Conservation (phyloP, 2,888 invertebrate species). For the Bimastos eiseni region DNA sequence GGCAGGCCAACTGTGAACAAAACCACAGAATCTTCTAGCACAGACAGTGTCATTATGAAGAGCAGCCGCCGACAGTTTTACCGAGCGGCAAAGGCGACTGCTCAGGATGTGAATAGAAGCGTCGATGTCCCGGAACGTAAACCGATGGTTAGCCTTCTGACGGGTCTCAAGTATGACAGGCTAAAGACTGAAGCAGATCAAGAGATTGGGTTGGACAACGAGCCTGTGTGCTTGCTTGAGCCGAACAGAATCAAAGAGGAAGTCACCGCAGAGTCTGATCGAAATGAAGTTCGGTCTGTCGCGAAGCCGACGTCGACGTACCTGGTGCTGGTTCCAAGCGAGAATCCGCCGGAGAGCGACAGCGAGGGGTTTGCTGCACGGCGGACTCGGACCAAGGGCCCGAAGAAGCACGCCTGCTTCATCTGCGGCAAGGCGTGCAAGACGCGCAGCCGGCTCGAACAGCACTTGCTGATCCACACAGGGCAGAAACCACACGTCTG, state of each 20-base stretch:
- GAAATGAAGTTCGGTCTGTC: not conserved
- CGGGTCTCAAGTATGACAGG: not conserved
- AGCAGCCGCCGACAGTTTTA: not conserved
- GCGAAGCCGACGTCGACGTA: not conserved
- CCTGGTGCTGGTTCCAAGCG: not conserved
- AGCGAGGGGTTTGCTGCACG: not conserved
- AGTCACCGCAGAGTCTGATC: not conserved
- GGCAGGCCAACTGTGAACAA: not conserved
- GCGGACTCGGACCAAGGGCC: not conserved
- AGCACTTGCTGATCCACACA: slow-evolving; percentile 26
- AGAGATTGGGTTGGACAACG: not conserved
- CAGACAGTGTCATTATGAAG: not conserved
- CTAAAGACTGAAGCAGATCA: not conserved
- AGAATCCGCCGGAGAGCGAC: not conserved
- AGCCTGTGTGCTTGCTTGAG: not conserved
- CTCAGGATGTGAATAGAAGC: not conserved
- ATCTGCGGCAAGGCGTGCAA: slow-evolving; percentile 28
- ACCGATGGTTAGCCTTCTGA: slow-evolving; percentile 20
- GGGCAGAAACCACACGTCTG: slow-evolving; percentile 15
- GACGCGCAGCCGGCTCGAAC: slow-evolving; percentile 9
- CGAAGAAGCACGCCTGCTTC: slow-evolving; percentile 13
- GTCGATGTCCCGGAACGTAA: not conserved
- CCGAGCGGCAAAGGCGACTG: not conserved
- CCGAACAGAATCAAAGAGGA: not conserved
- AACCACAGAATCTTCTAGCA: not conserved